phyloP scores from a whole-genome alignment of 2,113 vertebrate genomes.

The Pangasianodon hypophthalmus region DNA sequence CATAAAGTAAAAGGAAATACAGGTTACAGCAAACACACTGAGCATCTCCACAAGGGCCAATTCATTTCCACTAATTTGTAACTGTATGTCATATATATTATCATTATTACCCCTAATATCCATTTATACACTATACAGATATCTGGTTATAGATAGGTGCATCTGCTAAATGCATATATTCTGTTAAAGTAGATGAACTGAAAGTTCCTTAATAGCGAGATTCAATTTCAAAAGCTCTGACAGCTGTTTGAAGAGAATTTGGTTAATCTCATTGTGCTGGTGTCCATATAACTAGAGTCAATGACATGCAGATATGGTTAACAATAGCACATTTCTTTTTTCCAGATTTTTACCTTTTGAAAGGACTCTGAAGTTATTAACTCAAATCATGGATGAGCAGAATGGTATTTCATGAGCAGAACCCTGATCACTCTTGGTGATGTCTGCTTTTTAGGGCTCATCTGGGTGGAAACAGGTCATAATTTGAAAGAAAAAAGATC shows the following conservation, averaged over 20 bases:
- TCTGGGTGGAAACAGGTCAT: conserved; percentile 53
- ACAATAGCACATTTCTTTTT: conserved; percentile 11
- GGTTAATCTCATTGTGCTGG: conserved; percentile 20
- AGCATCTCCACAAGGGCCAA: neutral
- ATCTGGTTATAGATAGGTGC: conserved; percentile 8
- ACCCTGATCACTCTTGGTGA: conserved; percentile 47
- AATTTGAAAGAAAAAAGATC: conserved; percentile 38
- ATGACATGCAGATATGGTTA: conserved; percentile 1
- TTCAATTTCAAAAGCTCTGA: conserved; percentile 29
- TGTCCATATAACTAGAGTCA: conserved; percentile 8
- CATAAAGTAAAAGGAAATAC: conserved; percentile 2
- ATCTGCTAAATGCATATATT: conserved; percentile 7
- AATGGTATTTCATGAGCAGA: conserved; percentile 43
- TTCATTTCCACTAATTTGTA: conserved; percentile 9
- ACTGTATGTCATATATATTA: conserved; percentile 2
- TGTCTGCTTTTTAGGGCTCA: conserved; percentile 52
- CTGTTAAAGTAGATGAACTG: conserved; percentile 10
- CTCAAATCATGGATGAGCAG: conserved; percentile 38
- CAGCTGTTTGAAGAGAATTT: conserved; percentile 31
- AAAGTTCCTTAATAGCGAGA: conserved; percentile 15
- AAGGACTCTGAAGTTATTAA: conserved; percentile 44
- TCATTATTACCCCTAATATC: neutral
- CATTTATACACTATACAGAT: neutral
- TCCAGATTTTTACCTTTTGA: conserved; percentile 20
- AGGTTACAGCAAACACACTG: neutral